Conservation (phyloP, 1,140 invertebrate species). For the Acromyrmex charruanus region DNA sequence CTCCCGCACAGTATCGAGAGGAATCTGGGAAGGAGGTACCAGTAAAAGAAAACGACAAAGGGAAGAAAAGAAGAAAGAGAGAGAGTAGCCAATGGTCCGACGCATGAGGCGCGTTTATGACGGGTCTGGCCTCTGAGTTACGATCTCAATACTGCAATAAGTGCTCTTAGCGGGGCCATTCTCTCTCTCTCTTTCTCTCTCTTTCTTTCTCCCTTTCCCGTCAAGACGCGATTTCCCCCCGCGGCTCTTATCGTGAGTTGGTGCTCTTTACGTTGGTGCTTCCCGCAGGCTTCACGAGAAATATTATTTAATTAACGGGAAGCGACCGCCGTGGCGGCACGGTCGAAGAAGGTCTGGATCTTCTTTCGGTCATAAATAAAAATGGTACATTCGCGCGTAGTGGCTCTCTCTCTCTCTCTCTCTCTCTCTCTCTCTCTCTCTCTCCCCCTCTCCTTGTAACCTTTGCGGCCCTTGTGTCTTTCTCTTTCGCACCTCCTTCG, state of each 20-base stretch:
- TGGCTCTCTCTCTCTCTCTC: slow-evolving; percentile 22
- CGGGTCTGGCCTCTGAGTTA: slow-evolving; percentile 81
- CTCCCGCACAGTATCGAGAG: slow-evolving; percentile 17
- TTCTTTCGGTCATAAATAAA: slow-evolving; percentile 81
- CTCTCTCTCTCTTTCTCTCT: neutral
- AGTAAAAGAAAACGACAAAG: slow-evolving; percentile 25
- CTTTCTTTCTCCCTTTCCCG: slow-evolving; percentile 17
- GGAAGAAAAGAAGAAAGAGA: slow-evolving; percentile 38
- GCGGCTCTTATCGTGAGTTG: slow-evolving; percentile 74
- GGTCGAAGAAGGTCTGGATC: slow-evolving; percentile 70
- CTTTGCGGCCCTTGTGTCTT: slow-evolving; percentile 44
- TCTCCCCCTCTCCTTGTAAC: slow-evolving; percentile 20
- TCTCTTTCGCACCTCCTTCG: slow-evolving; percentile 23
- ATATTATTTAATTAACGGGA: slow-evolving; percentile 86
- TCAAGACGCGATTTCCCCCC: slow-evolving; percentile 62
- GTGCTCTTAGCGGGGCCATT: slow-evolving; percentile 81
- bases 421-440: neutral
- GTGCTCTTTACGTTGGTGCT: slow-evolving; percentile 77
- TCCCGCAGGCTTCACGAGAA: slow-evolving; percentile 79
- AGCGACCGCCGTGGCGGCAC: slow-evolving; percentile 64
- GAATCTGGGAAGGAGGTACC: neutral
- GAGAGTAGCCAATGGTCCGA: slow-evolving; percentile 63
- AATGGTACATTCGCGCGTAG: slow-evolving; percentile 73
- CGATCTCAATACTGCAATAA: slow-evolving; percentile 85
- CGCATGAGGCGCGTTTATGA: slow-evolving; percentile 72